Conservation (phyloP, 2,797 vertebrate species). For the Cossypha caffra region DNA sequence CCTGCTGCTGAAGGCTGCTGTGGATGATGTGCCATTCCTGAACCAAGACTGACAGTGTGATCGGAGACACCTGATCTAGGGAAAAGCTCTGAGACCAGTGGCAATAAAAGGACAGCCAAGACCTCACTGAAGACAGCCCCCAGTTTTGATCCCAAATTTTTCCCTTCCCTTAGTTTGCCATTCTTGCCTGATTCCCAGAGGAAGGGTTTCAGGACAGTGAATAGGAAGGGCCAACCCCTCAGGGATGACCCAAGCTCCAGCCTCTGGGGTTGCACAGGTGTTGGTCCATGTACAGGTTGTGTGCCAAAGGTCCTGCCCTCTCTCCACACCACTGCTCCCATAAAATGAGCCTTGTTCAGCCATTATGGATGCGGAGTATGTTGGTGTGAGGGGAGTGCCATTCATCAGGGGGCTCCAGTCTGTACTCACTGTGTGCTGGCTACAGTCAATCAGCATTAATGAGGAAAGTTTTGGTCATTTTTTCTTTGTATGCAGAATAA, state of each 20-base stretch:
- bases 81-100: background rate
- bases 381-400: background rate
- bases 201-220: background rate
- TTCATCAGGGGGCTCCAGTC: background rate
- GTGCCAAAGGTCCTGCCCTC: background rate
- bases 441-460: conserved; percentile 41
- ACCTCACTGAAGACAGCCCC: background rate
- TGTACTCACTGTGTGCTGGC: background rate
- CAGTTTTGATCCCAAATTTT: background rate
- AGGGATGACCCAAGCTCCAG: background rate
- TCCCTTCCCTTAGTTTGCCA: background rate
- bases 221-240: background rate
- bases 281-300: background rate
- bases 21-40: background rate
- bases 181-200: background rate
- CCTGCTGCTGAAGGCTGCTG: background rate
- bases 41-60: background rate
- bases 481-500: background rate
- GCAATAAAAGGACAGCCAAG: background rate
- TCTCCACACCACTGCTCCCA: background rate
- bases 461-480: conserved; percentile 47
- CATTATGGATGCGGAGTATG: background rate
- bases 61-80: rapidly evolving
- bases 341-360: background rate
- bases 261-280: background rate